Evolutionary conservation across 2,888 invertebrate genomes (phyloP).

Genomic region (Xylocampa areola): DNA sequence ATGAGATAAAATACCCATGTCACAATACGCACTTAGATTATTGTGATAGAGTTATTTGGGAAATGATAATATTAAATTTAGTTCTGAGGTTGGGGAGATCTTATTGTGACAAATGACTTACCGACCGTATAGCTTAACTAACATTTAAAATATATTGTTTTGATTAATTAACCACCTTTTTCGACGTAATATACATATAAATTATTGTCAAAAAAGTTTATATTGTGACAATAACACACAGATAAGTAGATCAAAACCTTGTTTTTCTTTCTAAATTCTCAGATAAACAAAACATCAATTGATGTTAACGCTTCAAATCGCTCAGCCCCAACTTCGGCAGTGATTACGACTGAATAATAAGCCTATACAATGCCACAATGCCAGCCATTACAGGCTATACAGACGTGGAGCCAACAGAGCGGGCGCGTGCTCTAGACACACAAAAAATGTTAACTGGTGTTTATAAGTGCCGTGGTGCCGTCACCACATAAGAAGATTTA

Average conservation of each 20-base stretch:
- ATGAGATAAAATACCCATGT: no score
- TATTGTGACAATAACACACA: neutral
- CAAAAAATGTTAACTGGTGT: constrained; percentile 29
- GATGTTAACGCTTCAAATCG: constrained; percentile 1
- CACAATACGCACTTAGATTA: no score
- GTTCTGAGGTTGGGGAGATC: no score
- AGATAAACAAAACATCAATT: neutral
- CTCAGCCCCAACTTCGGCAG: constrained; percentile 12
- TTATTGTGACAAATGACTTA: no score
- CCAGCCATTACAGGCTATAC: constrained; percentile 9
- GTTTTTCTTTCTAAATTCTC: constrained; percentile 5
- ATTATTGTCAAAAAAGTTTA: no score
- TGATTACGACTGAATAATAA: constrained; percentile 21
- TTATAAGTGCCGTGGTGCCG: constrained; percentile 10
- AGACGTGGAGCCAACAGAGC: constrained; percentile 7
- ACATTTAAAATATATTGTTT: no score
- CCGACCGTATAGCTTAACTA: no score
- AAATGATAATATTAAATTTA: no score
- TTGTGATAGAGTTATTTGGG: no score
- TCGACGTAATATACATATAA: no score
- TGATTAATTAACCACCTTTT: no score
- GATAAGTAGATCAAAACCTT: neutral
- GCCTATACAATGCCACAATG: constrained; percentile 24
- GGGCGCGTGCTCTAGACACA: constrained; percentile 9
- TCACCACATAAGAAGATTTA: neutral